phyloP scores from a whole-genome alignment of 2,113 vertebrate genomes.

The Semnornis frantzii region DNA sequence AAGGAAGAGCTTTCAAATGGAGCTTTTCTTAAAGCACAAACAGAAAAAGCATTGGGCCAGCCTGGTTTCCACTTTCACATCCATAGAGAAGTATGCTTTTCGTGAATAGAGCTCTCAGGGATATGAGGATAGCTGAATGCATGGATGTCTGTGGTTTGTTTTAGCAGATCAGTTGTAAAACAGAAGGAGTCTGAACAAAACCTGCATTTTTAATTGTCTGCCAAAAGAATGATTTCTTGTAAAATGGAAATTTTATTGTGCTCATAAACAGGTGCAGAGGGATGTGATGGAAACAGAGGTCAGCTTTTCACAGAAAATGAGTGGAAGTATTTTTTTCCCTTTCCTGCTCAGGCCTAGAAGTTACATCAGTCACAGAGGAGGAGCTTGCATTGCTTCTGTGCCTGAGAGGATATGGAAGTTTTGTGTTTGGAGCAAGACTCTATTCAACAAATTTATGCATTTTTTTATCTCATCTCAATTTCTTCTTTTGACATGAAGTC shows the following conservation, averaged over 20 bases:
- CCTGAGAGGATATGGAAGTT: neutral
- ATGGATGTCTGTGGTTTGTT: neutral
- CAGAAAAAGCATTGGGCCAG: accelerated
- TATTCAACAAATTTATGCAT: neutral
- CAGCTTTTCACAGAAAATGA: neutral
- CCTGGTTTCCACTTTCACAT: neutral
- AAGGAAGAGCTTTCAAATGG: neutral
- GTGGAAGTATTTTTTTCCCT: neutral
- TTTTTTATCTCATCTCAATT: neutral
- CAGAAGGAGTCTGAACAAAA: neutral
- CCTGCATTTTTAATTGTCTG: neutral
- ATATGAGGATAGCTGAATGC: neutral
- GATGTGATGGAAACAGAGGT: neutral
- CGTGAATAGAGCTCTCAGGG: neutral
- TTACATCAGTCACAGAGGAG: neutral
- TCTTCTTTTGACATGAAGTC: neutral
- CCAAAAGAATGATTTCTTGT: neutral
- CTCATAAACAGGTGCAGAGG: neutral
- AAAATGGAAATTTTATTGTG: neutral
- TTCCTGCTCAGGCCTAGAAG: neutral
- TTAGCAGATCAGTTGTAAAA: neutral
- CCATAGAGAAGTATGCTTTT: neutral
- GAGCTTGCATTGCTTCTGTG: neutral
- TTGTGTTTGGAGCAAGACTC: neutral
- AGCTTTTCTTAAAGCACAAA: neutral